Percentiles rank a stretch among this genome's conserved stretches.
These are phyloP conservation scores for Pinna nobilis DNA, from an alignment of 1,140 invertebrate genomes.

Conservation along the genomic window DNA sequence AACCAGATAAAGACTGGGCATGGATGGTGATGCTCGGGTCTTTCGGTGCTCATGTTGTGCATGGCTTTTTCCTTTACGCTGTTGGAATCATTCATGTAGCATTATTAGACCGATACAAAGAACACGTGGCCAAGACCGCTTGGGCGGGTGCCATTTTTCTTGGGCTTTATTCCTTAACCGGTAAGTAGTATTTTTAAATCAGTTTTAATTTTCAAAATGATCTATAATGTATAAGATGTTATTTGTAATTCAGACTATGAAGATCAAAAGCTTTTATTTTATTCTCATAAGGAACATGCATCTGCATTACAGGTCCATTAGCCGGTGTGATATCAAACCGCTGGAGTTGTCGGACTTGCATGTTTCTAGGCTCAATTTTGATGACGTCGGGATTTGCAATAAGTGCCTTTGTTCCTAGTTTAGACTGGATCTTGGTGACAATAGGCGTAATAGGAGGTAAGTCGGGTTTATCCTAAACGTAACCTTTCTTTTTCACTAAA, in stretches of 20 bases:
- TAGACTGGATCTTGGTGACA: conserved; percentile 1
- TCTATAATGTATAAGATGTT: no score
- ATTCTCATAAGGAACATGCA: neutral
- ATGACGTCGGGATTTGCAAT: neutral
- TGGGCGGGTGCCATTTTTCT: conserved; percentile 34
- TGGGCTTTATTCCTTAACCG: conserved; percentile 10
- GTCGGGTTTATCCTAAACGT: no score
- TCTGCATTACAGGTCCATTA: neutral
- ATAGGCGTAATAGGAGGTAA: conserved; percentile 12
- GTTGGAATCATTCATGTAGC: conserved; percentile 33
- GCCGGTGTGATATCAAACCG: conserved; percentile 13
- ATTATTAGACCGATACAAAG: conserved; percentile 31
- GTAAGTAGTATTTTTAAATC: conserved; percentile 7
- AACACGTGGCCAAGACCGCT: conserved; percentile 27
- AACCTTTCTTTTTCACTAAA: no score
- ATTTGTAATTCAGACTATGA: no score
- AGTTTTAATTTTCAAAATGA: no score
- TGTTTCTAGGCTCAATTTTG: neutral
- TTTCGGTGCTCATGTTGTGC: conserved; percentile 20
- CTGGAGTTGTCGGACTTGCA: conserved; percentile 12
- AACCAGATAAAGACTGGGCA: conserved; percentile 37
- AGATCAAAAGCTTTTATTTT: neutral
- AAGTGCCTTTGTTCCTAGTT: conserved; percentile 7
- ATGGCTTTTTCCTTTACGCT: conserved; percentile 26
- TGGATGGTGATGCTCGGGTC: conserved; percentile 37